A percentile compares a stretch with the other conserved stretches of the same genome.
phyloP scores from a whole-genome alignment of 2,797 vertebrate species.

The Streptopelia turtur region DNA sequence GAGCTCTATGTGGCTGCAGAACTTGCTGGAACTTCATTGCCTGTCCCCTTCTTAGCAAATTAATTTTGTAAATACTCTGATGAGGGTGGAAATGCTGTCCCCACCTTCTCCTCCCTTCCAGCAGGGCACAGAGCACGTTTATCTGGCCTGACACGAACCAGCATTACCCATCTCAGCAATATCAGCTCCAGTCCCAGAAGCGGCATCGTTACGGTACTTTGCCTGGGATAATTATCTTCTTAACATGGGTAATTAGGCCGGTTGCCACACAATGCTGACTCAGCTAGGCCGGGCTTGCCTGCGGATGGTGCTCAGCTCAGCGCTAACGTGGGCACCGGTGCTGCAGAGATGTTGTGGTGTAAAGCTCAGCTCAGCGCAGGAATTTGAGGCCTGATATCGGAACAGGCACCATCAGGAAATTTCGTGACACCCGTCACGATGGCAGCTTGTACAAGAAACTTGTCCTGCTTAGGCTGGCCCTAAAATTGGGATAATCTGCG shows the following conservation, averaged over 20 bases:
- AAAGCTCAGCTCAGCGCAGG: neutral
- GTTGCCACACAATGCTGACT: neutral
- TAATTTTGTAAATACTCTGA: fast-evolving
- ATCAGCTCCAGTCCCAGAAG: neutral
- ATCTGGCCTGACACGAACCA: fast-evolving
- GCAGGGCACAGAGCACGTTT: neutral
- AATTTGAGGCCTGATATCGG: fast-evolving
- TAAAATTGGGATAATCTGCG: neutral
- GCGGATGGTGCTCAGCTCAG: fast-evolving
- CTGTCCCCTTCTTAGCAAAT: neutral
- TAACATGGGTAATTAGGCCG: neutral
- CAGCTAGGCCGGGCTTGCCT: neutral
- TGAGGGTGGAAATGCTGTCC: neutral
- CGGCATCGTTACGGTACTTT: neutral
- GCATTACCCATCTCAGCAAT: neutral
- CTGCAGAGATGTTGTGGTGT: fast-evolving
- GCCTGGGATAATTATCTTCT: neutral
- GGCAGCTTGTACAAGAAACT: neutral
- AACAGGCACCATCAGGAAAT: neutral
- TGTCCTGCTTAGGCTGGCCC: neutral
- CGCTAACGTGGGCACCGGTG: fast-evolving
- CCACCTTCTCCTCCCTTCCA: neutral
- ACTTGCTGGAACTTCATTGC: too few species aligned
- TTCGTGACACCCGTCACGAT: neutral
- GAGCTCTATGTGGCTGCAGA: neutral